Percentiles rank a stretch among this genome's conserved stretches.
Evolutionary conservation across 2,113 vertebrate species (phyloP).

Genomic region (Meles meles): DNA sequence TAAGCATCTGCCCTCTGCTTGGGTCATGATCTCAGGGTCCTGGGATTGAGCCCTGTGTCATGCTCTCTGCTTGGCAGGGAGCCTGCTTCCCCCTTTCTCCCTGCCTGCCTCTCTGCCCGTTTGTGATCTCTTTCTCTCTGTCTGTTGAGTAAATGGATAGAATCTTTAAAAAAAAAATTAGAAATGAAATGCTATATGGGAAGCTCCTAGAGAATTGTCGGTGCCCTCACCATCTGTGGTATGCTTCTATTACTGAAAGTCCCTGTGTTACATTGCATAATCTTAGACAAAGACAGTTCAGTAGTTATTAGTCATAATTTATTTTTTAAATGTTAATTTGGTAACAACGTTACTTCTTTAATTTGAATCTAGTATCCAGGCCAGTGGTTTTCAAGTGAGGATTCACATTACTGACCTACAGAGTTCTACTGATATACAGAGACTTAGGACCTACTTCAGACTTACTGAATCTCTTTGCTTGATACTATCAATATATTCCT

Average conservation of each 20-base stretch:
- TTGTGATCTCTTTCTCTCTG: too few relatives aligned
- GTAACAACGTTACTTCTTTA: not conserved
- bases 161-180: not conserved
- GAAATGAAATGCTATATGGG: not conserved
- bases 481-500: not conserved
- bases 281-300: not conserved
- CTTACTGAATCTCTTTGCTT: not conserved
- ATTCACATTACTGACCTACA: not conserved
- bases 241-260: not conserved
- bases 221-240: not conserved
- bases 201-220: not conserved
- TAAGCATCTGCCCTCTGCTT: too few relatives aligned
- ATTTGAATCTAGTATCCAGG: not conserved
- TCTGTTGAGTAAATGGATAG: too few relatives aligned
- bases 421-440: not conserved
- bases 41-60: too few relatives aligned
- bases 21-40: too few relatives aligned
- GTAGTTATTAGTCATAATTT: not conserved
- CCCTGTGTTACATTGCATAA: not conserved
- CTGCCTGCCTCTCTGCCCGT: too few relatives aligned
- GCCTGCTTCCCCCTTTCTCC: too few relatives aligned
- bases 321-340: not conserved
- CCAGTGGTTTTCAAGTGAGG: not conserved
- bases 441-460: not conserved
- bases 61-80: too few relatives aligned